Evolutionary conservation across 2,888 invertebrate species (phyloP).

Genomic region (Hyposoter didymator): DNA sequence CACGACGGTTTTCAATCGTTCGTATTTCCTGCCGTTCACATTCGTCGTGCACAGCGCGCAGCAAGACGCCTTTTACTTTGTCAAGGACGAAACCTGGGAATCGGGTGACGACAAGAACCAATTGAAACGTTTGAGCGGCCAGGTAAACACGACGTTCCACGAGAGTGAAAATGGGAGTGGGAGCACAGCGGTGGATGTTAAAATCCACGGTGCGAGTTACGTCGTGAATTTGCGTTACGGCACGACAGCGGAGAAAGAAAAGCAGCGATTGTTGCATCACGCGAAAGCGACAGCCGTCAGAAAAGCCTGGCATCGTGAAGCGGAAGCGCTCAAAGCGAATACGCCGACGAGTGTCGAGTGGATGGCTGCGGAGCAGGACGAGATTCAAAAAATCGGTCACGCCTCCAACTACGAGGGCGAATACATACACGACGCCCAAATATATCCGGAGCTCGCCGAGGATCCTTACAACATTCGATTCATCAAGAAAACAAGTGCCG

Average conservation of each 20-base stretch:
- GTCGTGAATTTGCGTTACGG: conserved; percentile 98
- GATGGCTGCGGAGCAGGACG: conserved; percentile 94
- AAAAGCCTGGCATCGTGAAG: conserved; percentile 97
- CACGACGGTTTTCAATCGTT: conserved; percentile 96
- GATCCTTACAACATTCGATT: conserved; percentile 98
- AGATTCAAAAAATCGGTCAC: conserved; percentile 93
- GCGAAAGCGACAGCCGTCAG: conserved; percentile 94
- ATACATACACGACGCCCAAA: conserved; percentile 95
- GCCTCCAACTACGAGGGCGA: conserved; percentile 95
- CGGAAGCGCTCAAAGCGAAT: conserved; percentile 92
- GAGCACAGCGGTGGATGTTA: conserved; percentile 90
- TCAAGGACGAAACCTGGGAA: conserved; percentile 96
- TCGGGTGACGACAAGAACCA: conserved; percentile 95
- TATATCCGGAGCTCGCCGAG: conserved; percentile 97
- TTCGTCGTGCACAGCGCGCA: conserved; percentile 95
- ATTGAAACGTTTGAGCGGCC: conserved; percentile 94
- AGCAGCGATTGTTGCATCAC: conserved; percentile 94
- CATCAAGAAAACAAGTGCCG: conserved; percentile 92
- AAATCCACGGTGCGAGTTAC: conserved; percentile 95
- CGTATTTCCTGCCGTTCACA: conserved; percentile 94
- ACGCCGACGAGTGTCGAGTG: conserved; percentile 93
- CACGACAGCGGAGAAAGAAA: conserved; percentile 95
- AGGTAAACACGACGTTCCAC: conserved; percentile 96
- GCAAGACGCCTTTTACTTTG: conserved; percentile 97
- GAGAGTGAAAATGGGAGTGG: conserved; percentile 92